A percentile compares a stretch with the other conserved stretches of the same genome.
Evolutionary conservation across 2,797 vertebrate genomes (phyloP).

Genomic region (Cygnus olor): DNA sequence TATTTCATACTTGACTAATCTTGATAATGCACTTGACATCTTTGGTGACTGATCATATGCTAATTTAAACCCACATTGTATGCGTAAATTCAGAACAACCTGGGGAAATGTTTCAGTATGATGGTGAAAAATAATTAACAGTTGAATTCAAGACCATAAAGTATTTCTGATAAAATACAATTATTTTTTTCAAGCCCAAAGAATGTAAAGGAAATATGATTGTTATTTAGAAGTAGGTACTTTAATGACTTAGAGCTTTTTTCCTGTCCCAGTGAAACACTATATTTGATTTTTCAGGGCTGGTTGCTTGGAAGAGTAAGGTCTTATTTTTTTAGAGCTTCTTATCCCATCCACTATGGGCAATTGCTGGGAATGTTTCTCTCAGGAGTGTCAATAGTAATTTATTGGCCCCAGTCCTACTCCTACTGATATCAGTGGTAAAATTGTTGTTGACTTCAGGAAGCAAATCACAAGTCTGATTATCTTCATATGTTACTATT

Average conservation of each 20-base stretch:
- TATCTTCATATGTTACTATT: neutral
- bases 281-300: neutral
- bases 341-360: neutral
- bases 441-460: neutral
- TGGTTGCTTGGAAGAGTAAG: neutral
- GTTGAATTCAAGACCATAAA: neutral
- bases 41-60: conserved; percentile 59
- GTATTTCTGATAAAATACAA: neutral
- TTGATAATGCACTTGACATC: conserved; percentile 44
- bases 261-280: neutral
- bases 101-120: neutral
- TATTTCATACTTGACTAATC: conserved; percentile 64
- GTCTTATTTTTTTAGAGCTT: neutral
- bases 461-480: neutral
- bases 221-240: neutral
- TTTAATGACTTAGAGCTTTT: neutral
- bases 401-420: neutral
- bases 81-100: neutral
- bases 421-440: neutral
- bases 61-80: conserved; percentile 47
- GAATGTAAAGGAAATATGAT: neutral
- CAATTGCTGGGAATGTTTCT: neutral
- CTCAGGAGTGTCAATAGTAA: neutral
- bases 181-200: neutral
- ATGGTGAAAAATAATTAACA: neutral